These are phyloP conservation scores for Dipodomys stephensi DNA, from an alignment of 2,113 vertebrate genomes.

Conservation along the genomic window DNA sequence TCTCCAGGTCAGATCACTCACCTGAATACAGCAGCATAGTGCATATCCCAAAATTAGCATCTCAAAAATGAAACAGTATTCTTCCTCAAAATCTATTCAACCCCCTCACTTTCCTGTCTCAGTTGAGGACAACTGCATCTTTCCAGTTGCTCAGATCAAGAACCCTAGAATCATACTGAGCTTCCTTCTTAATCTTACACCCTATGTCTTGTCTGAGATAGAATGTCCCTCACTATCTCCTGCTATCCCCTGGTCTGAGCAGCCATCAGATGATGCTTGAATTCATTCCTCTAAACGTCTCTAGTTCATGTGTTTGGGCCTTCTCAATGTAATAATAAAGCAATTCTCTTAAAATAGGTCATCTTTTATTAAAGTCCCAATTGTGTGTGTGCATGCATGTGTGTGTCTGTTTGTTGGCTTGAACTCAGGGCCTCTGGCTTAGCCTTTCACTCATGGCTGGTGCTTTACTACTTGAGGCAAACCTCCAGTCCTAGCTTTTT, in stretches of 20 bases:
- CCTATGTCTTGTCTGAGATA: not conserved
- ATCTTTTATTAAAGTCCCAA: not conserved
- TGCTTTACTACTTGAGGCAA: no score
- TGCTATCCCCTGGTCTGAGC: not conserved
- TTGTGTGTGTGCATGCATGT: no score
- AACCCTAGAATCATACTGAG: not conserved
- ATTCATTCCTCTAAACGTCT: constrained; percentile 20
- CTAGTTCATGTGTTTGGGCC: not conserved
- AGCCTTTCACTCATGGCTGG: no score
- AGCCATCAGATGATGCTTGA: not conserved
- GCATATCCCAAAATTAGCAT: not conserved
- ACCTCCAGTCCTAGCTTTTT: no score
- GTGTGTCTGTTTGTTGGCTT: no score
- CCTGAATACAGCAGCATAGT: not conserved
- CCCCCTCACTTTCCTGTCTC: not conserved
- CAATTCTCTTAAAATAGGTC: not conserved
- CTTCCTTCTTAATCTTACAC: not conserved
- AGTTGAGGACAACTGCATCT: not conserved
- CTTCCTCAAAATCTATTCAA: not conserved
- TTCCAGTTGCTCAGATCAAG: not conserved
- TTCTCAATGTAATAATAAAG: not conserved
- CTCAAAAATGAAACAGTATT: not conserved
- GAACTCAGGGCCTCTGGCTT: no score
- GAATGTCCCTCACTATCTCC: not conserved
- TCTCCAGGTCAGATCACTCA: not conserved